A percentile compares a stretch with the other conserved stretches of the same genome.
These are phyloP conservation scores for Globicephala melas DNA, from an alignment of 2,113 vertebrate species.

Conservation along the genomic window DNA sequence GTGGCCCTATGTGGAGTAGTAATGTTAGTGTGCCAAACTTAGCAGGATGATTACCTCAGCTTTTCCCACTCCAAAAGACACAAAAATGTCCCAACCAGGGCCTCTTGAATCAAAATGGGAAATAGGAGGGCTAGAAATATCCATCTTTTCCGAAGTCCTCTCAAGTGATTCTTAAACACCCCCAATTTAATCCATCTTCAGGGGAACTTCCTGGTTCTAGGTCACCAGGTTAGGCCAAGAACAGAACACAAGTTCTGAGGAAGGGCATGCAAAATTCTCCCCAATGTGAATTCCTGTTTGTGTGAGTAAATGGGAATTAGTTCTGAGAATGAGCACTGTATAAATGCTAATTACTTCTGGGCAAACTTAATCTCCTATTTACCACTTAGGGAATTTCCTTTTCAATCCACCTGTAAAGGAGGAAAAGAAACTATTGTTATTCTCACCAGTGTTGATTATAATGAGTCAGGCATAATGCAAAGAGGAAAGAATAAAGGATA, in stretches of 20 bases:
- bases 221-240: background rate
- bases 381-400: constrained; percentile 63
- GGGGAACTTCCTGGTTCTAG: background rate
- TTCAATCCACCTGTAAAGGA: constrained; percentile 55
- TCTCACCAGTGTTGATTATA: constrained; percentile 58
- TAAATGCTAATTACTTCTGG: constrained; percentile 71
- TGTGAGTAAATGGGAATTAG: constrained; percentile 20
- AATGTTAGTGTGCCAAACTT: background rate
- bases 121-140: background rate
- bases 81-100: background rate
- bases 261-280: background rate
- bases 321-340: constrained; percentile 52
- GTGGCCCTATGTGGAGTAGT: background rate
- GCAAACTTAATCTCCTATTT: constrained; percentile 64
- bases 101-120: background rate
- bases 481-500: background rate
- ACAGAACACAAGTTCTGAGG: background rate
- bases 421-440: constrained; percentile 47
- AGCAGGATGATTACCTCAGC: background rate
- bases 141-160: background rate
- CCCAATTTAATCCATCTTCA: background rate
- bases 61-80: background rate
- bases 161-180: background rate
- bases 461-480: background rate
- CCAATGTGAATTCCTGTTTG: constrained; percentile 2